Evolutionary conservation across 2,113 vertebrate species (phyloP).

Genomic region (Pipa parva): DNA sequence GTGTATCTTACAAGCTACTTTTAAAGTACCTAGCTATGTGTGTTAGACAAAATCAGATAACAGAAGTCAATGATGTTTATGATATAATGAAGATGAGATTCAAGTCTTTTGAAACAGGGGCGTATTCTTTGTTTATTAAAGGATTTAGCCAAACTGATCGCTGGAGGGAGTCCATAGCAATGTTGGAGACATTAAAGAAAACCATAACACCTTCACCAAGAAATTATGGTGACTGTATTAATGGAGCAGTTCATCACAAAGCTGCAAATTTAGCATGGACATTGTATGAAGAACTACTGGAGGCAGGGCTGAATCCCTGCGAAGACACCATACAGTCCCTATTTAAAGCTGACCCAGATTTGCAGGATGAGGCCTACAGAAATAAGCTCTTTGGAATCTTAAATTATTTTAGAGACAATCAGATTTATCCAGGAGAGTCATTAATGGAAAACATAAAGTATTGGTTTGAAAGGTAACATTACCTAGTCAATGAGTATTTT

Average conservation of each 20-base stretch:
- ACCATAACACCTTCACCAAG: constrained; percentile 60
- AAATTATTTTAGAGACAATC: constrained; percentile 77
- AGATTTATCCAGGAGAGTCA: constrained; percentile 74
- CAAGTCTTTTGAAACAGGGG: constrained; percentile 71
- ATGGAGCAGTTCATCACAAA: constrained; percentile 67
- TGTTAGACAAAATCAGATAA: constrained; percentile 62
- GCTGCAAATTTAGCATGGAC: constrained; percentile 66
- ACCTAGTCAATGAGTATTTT: too few relatives aligned
- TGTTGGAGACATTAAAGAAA: constrained; percentile 77
- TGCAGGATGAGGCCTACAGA: constrained; percentile 59
- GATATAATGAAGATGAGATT: constrained; percentile 80
- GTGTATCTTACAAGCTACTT: constrained; percentile 73
- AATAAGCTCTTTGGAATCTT: constrained; percentile 68
- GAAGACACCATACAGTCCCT: constrained; percentile 69
- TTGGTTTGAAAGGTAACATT: constrained; percentile 90
- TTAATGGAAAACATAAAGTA: constrained; percentile 75
- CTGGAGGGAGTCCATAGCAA: constrained; percentile 71
- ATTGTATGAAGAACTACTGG: constrained; percentile 74
- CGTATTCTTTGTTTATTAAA: constrained; percentile 73
- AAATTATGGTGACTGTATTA: constrained; percentile 76
- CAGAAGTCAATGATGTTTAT: constrained; percentile 78
- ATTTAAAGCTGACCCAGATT: constrained; percentile 63
- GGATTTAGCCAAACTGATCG: constrained; percentile 70
- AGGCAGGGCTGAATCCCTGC: constrained; percentile 61
- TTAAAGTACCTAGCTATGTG: constrained; percentile 79